A percentile compares a stretch with the other conserved stretches of the same genome.
phyloP scores from a whole-genome alignment of 2,113 vertebrate species.

The Amphiprion ocellaris region DNA sequence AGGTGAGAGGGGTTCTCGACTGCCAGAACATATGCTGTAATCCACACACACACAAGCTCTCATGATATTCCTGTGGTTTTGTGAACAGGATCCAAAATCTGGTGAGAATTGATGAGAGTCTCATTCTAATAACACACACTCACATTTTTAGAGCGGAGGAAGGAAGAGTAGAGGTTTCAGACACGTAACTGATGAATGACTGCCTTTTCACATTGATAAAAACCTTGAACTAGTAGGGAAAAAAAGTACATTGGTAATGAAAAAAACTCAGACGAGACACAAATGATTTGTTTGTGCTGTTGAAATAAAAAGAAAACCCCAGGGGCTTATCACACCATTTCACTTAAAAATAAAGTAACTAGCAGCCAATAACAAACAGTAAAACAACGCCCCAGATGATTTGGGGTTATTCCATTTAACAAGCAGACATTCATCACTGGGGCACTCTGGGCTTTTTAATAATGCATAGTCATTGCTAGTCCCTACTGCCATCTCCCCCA shows the following conservation, averaged over 20 bases:
- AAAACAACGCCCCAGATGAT: conserved; percentile 25
- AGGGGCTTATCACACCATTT: conserved; percentile 17
- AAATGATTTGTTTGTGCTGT: neutral
- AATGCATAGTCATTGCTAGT: conserved; percentile 67
- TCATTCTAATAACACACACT: neutral
- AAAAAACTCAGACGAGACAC: conserved; percentile 2
- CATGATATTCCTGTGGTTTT: neutral
- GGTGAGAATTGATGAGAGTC: neutral
- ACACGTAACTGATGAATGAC: conserved; percentile 17
- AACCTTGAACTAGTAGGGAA: neutral
- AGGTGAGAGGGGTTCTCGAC: conserved; percentile 41
- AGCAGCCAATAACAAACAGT: conserved; percentile 21
- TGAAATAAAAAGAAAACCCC: conserved; percentile 3
- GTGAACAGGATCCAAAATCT: neutral
- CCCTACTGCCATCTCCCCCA: conserved; percentile 40
- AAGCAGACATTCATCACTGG: conserved; percentile 54
- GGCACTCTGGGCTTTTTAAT: conserved; percentile 74
- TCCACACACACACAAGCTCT: neutral
- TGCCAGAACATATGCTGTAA: conserved; percentile 45
- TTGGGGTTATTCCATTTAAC: conserved; percentile 57
- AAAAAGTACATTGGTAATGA: neutral
- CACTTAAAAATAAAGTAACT: conserved; percentile 7
- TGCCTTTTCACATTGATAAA: neutral
- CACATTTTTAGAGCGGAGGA: neutral
- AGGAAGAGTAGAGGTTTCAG: neutral